Evolutionary conservation across 2,797 vertebrate genomes (phyloP).

Genomic region (Cyprinodon diabolis): DNA sequence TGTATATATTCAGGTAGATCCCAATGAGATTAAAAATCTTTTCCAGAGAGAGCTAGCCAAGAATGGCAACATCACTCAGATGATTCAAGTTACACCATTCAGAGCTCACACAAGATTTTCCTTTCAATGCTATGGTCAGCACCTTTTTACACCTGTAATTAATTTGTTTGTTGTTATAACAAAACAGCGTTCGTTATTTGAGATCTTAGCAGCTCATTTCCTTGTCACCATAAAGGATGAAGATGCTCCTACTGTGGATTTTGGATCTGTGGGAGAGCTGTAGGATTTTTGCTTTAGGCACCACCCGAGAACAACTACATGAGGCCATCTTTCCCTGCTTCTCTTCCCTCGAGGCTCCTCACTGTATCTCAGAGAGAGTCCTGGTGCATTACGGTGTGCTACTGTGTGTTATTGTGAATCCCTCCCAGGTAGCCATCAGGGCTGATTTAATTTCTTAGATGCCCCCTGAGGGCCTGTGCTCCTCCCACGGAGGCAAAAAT

Average conservation of each 20-base stretch:
- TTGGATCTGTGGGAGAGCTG: slow-evolving; percentile 31
- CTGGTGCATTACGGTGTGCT: slow-evolving; percentile 35
- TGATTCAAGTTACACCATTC: too few species aligned
- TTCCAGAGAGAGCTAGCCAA: too few species aligned
- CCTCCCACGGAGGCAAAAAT: slow-evolving; percentile 48
- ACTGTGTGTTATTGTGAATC: slow-evolving; percentile 48
- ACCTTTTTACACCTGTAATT: too few species aligned
- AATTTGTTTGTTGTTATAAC: too few species aligned
- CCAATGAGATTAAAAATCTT: too few species aligned
- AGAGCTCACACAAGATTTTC: too few species aligned
- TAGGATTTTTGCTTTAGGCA: slow-evolving; percentile 19
- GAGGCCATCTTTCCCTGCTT: background rate
- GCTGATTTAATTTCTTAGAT: slow-evolving; percentile 64
- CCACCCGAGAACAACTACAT: slow-evolving; percentile 7
- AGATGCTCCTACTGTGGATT: slow-evolving; percentile 8
- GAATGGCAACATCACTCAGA: too few species aligned
- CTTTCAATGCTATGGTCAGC: too few species aligned
- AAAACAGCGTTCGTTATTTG: too few species aligned
- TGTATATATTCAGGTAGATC: too few species aligned
- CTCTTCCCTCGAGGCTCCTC: slow-evolving; percentile 31
- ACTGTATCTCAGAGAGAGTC: slow-evolving; percentile 34
- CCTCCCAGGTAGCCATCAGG: slow-evolving; percentile 58
- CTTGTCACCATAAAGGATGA: background rate
- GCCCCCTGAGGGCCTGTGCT: slow-evolving; percentile 39
- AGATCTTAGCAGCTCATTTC: too few species aligned